phyloP scores from a whole-genome alignment of 2,113 vertebrate species.

The Spea multiplicata region DNA sequence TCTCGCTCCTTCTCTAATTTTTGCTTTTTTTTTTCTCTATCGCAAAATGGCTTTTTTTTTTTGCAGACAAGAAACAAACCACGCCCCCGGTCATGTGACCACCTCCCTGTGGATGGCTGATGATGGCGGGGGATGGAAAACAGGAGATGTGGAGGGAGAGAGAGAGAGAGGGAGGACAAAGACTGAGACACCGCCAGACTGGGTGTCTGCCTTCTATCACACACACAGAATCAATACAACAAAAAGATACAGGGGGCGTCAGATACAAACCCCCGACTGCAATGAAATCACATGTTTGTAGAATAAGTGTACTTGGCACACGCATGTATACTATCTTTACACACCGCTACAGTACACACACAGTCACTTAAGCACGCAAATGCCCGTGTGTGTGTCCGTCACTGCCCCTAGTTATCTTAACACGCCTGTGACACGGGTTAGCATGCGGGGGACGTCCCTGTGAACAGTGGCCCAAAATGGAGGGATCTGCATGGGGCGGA shows the following conservation, averaged over 20 bases:
- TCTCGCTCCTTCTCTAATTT: background rate
- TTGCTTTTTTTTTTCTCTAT: slow-evolving; percentile 12
- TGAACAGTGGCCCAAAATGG: too few relatives aligned
- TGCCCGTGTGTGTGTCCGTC: too few relatives aligned
- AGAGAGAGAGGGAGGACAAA: slow-evolving; percentile 30
- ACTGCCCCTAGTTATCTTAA: too few relatives aligned
- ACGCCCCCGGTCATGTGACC: slow-evolving; percentile 35
- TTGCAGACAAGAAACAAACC: slow-evolving; percentile 33
- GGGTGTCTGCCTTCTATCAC: background rate
- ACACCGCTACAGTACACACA: too few relatives aligned
- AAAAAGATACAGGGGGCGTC: background rate
- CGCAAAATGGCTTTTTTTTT: slow-evolving; percentile 46
- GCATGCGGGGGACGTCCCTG: too few relatives aligned
- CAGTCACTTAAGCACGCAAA: too few relatives aligned
- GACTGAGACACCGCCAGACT: slow-evolving; percentile 34
- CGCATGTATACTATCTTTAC: too few relatives aligned
- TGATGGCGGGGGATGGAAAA: too few relatives aligned
- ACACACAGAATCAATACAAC: background rate
- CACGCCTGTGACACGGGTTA: too few relatives aligned
- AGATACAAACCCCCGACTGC: background rate
- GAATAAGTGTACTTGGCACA: too few relatives aligned
- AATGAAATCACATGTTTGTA: too few relatives aligned
- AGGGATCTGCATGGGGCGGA: too few relatives aligned
- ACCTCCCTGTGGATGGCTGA: slow-evolving; percentile 5
- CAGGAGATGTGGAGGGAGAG: slow-evolving; percentile 19